Conservation (phyloP, 1,140 invertebrate genomes). For the Drosophila takahashii region DNA sequence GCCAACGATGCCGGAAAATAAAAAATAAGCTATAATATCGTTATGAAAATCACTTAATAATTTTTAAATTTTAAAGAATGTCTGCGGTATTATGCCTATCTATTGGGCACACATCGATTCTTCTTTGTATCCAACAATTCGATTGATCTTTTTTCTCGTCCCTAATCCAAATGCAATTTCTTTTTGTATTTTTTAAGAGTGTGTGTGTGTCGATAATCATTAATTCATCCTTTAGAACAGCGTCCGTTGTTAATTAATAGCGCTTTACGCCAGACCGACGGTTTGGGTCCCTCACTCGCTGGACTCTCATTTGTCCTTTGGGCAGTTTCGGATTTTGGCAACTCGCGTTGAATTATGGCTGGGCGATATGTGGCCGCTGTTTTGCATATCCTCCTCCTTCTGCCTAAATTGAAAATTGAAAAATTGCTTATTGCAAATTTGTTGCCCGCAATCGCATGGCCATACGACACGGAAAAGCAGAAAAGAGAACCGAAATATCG, state of each 20-base stretch:
- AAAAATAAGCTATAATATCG: not conserved
- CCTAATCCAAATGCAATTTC: too few species aligned
- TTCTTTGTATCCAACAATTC: too few species aligned
- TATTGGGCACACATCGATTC: too few species aligned
- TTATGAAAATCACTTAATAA: not conserved
- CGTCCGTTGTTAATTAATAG: not conserved
- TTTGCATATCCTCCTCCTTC: slow-evolving; percentile 65
- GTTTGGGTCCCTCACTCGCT: slow-evolving; percentile 1
- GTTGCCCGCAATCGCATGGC: slow-evolving; percentile 79
- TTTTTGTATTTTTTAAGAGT: too few species aligned
- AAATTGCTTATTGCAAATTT: slow-evolving; percentile 82
- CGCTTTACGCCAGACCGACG: not conserved
- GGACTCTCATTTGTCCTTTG: slow-evolving; percentile 37
- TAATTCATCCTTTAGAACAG: not conserved
- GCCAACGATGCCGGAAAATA: slow-evolving; percentile 35
- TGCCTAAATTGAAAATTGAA: slow-evolving; percentile 82
- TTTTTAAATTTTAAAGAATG: not conserved
- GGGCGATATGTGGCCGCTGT: slow-evolving; percentile 47
- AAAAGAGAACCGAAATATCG: slow-evolving; percentile 39
- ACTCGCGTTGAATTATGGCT: slow-evolving; percentile 45
- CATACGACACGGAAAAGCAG: slow-evolving; percentile 26
- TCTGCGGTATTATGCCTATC: too few species aligned
- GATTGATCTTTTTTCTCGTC: too few species aligned
- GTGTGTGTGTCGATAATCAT: too few species aligned
- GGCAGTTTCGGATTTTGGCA: slow-evolving; percentile 30